These are phyloP conservation scores for Parotocinclus haroldoi DNA, from an alignment of 2,797 vertebrate species.

Conservation along the genomic window DNA sequence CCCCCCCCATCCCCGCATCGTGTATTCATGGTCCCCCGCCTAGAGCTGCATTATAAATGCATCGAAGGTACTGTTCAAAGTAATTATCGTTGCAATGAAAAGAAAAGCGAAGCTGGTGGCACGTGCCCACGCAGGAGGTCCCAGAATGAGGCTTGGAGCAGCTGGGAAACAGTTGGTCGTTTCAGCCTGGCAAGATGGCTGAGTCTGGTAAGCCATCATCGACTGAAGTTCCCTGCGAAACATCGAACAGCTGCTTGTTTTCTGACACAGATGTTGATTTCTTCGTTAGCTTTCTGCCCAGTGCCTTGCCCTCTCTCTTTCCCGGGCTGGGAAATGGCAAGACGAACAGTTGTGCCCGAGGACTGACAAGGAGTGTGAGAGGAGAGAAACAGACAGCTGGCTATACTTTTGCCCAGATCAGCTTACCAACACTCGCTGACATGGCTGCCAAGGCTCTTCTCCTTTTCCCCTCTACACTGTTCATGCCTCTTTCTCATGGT, in stretches of 20 bases:
- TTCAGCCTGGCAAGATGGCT: slow-evolving; percentile 23
- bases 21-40: neutral
- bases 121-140: neutral
- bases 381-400: slow-evolving; percentile 57
- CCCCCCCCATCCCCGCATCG: no score
- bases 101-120: slow-evolving; percentile 33
- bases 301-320: neutral
- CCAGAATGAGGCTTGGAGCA: slow-evolving; percentile 5
- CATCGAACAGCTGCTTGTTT: neutral
- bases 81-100: neutral
- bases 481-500: neutral
- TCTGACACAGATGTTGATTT: neutral
- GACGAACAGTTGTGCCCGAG: slow-evolving; percentile 48
- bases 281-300: neutral
- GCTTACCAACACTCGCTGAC: slow-evolving; percentile 56
- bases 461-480: slow-evolving; percentile 20
- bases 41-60: neutral
- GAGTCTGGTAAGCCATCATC: neutral
- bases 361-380: slow-evolving; percentile 35
- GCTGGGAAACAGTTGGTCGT: slow-evolving; percentile 35
- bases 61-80: neutral
- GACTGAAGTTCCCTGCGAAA: neutral
- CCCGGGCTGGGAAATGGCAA: slow-evolving; percentile 17
- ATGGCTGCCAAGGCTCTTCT: slow-evolving; percentile 34
- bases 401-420: slow-evolving; percentile 46